These are phyloP conservation scores for Andrena bucephala DNA, from an alignment of 2,888 invertebrate species.

Conservation along the genomic window DNA sequence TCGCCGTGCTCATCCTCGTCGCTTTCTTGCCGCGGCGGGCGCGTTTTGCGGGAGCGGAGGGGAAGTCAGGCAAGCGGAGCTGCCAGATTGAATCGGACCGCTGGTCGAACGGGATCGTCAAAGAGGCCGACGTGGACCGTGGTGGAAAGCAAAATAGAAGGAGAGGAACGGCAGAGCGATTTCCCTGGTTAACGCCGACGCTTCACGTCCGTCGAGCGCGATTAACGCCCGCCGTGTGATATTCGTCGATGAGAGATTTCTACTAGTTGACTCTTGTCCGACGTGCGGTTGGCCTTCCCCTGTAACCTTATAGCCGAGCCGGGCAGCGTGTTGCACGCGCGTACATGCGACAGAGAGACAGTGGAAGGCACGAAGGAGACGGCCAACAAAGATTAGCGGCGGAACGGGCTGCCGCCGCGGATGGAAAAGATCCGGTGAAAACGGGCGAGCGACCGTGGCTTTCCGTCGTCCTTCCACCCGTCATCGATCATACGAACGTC, in stretches of 20 bases:
- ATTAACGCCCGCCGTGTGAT: slow-evolving; percentile 76
- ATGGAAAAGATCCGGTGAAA: slow-evolving; percentile 32
- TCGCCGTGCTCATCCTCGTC: neutral
- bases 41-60: neutral
- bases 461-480: slow-evolving; percentile 29
- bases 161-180: slow-evolving; percentile 16
- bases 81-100: neutral
- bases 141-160: slow-evolving; percentile 31
- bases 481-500: slow-evolving; percentile 41
- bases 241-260: slow-evolving; percentile 75
- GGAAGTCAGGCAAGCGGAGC: neutral
- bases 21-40: neutral
- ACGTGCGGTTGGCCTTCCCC: slow-evolving; percentile 69
- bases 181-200: slow-evolving; percentile 58
- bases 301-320: slow-evolving; percentile 71
- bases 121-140: neutral
- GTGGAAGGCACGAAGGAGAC: neutral
- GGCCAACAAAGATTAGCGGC: slow-evolving; percentile 14
- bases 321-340: slow-evolving; percentile 34
- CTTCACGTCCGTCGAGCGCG: slow-evolving; percentile 57
- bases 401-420: neutral
- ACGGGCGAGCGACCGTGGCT: slow-evolving; percentile 27
- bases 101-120: neutral
- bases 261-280: slow-evolving; percentile 70
- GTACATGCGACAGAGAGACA: slow-evolving; percentile 14